Evolutionary conservation across 2,888 invertebrate species (phyloP).

Genomic region (Amphimallon solstitiale): DNA sequence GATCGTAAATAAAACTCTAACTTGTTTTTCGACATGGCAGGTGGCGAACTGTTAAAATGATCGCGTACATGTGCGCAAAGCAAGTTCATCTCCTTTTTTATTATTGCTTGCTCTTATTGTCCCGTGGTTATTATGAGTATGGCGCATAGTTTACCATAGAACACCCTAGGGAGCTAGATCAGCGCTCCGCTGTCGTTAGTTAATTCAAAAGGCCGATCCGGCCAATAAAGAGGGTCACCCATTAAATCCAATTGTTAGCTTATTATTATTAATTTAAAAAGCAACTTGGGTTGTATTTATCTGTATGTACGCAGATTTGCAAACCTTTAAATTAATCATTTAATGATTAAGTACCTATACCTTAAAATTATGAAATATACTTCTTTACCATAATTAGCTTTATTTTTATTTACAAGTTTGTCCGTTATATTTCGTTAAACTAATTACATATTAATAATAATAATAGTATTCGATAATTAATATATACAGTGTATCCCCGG

Average conservation of each 20-base stretch:
- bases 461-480: no score
- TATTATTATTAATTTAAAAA: slow-evolving; percentile 48
- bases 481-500: no score
- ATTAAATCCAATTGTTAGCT: slow-evolving; percentile 51
- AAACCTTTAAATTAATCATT: neutral
- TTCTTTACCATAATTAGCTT: no score
- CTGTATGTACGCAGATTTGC: neutral
- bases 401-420: no score
- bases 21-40: slow-evolving; percentile 1
- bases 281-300: neutral
- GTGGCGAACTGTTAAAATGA: slow-evolving; percentile 15
- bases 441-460: no score
- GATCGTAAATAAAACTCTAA: no score
- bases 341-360: neutral
- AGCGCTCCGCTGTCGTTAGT: slow-evolving; percentile 31
- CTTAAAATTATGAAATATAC: no score
- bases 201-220: slow-evolving; percentile 43
- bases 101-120: slow-evolving; percentile 37
- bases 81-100: slow-evolving; percentile 38
- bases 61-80: slow-evolving; percentile 45
- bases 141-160: slow-evolving; percentile 24
- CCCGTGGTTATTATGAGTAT: slow-evolving; percentile 35
- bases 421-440: no score
- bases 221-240: slow-evolving; percentile 45
- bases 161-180: slow-evolving; percentile 43